Conservation (phyloP, 2,888 invertebrate genomes). For the Mythimna vitellina region DNA sequence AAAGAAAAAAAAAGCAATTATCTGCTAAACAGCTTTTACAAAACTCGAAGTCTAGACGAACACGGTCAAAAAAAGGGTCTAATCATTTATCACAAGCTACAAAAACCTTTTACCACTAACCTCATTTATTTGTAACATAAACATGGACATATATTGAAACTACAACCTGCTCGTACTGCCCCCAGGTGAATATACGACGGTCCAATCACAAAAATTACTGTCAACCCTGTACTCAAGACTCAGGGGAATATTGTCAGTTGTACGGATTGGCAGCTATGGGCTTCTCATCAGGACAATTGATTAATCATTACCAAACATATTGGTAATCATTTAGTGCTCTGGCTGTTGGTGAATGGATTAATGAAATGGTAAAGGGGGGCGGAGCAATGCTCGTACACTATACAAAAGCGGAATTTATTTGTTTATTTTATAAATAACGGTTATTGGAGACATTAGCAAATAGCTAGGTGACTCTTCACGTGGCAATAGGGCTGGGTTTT, state of each 20-base stretch:
- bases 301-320: no score
- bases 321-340: constrained; percentile 7
- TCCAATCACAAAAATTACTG: constrained; percentile 49
- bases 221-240: constrained; percentile 15
- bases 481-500: no score
- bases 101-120: constrained; percentile 8
- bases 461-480: no score
- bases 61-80: neutral
- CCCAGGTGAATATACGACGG: constrained; percentile 25
- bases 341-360: neutral
- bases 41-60: neutral
- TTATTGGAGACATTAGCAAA: no score
- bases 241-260: constrained; percentile 31
- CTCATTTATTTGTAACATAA: neutral
- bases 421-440: no score
- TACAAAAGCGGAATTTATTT: no score
- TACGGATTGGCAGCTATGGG: constrained; percentile 26
- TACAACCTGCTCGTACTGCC: constrained; percentile 27
- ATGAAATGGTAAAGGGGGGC: neutral
- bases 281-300: constrained; percentile 37
- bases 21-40: neutral
- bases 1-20: neutral
- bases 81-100: neutral
- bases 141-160: constrained; percentile 32
- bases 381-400: neutral